These are phyloP conservation scores for Siniperca knerii DNA, from an alignment of 2,113 vertebrate genomes.

Conservation along the genomic window DNA sequence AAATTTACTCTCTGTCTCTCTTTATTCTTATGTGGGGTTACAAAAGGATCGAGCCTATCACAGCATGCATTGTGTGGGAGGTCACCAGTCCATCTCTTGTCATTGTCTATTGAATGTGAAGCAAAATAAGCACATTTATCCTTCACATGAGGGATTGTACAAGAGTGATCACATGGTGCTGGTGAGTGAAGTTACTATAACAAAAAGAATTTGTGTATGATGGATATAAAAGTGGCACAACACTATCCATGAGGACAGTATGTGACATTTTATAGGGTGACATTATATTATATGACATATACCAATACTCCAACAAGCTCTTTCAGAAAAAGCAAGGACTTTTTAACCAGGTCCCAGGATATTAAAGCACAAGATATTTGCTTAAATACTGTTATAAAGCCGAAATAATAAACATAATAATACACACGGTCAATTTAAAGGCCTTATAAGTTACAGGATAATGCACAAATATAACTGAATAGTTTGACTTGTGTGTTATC, in stretches of 20 bases:
- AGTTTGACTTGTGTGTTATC: too few relatives aligned
- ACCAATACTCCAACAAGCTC: background rate
- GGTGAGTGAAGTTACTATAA: background rate
- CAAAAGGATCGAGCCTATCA: background rate
- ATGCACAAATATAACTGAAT: too few relatives aligned
- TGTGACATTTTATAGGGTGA: background rate
- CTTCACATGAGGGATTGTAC: background rate
- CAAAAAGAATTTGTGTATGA: background rate
- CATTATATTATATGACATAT: background rate
- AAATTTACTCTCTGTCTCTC: background rate
- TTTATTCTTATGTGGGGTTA: background rate
- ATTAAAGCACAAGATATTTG: background rate
- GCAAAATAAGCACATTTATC: background rate
- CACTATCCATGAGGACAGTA: too few relatives aligned
- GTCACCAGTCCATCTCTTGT: background rate
- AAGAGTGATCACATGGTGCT: background rate
- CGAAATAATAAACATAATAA: background rate
- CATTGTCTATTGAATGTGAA: background rate
- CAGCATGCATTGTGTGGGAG: background rate
- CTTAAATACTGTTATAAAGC: background rate
- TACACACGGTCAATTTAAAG: too few relatives aligned
- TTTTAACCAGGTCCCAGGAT: too few relatives aligned
- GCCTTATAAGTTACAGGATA: too few relatives aligned
- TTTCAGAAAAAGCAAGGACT: background rate
- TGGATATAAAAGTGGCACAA: too few relatives aligned